Base-by-base conservation (phyloP, 2,113 vertebrate species). In the Platichthys stellatus region DNA sequence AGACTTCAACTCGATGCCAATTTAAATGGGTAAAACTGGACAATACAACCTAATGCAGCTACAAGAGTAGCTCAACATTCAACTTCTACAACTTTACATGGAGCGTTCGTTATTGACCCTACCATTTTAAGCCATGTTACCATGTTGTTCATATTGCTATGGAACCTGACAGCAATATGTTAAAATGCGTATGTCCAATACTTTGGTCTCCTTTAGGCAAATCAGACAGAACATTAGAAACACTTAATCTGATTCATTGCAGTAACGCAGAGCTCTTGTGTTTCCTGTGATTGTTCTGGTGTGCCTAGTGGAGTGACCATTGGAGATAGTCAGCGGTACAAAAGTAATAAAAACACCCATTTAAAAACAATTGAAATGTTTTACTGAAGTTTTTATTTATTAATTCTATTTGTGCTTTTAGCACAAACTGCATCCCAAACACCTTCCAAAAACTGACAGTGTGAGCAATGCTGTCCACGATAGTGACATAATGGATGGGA, bases 321-420 rank as follows among this genome's bases (percentile, higher is more conserved):
- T 65, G 9, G 23, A 51, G 24, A 13, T 60, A 47, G 26, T 20
- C 18, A 73, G 38, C 3, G 24, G 15, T 53, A 17, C 45, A 56
- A n/a, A 14, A 47, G 20, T 18, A 21, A 71, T 31, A 10, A 23
- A 23, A 65, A 47, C 2, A 49, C 21, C 5, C 15, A 76, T 60
- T 58, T 38, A 31, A 65, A 72, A 78, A 45, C 57, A 56, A 71
- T 43, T 60, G 68, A 63, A 23, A 18, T 23, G 54, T 85, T 92
- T 93, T 88, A 93, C 88, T 92, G 75, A 92, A 90, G 65, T 74
- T 87, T 93, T 94, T 93, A 92, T 92, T 95, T 93, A 93, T 92
- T 91, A 86, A 87, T 91, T 92, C 91, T 85, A 90, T 83, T 90
- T 94, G 92, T 93, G 92, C 92, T 93, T 92, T 79, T 89, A 93